phyloP scores from a whole-genome alignment of 2,888 invertebrate genomes.

The Lutraria lutraria region DNA sequence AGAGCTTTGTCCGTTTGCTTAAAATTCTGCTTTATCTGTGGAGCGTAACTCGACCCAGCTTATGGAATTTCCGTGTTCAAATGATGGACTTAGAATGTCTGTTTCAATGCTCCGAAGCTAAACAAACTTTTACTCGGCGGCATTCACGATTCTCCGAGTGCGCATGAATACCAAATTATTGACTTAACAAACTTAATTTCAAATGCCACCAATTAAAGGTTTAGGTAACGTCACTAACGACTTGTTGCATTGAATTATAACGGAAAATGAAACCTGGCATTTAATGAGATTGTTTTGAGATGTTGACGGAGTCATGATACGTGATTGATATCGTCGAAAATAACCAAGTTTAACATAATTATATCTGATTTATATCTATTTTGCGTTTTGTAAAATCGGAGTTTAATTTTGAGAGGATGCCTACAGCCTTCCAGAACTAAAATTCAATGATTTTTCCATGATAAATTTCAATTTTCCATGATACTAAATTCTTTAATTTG shows the following conservation, averaged over 20 bases:
- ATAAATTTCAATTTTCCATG: too few relatives aligned
- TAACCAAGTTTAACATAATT: too few relatives aligned
- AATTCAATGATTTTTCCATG: too few relatives aligned
- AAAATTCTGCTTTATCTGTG: not conserved
- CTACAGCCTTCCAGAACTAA: too few relatives aligned
- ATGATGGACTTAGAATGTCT: not conserved
- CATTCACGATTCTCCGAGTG: not conserved
- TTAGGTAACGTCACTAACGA: not conserved
- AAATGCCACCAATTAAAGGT: slow-evolving; percentile 10
- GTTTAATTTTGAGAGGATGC: too few relatives aligned
- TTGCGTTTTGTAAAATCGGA: too few relatives aligned
- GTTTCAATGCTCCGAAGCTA: not conserved
- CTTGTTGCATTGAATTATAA: not conserved
- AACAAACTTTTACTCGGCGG: not conserved
- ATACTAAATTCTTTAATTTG: too few relatives aligned
- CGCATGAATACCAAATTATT: not conserved
- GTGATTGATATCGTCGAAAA: too few relatives aligned
- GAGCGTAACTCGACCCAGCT: not conserved
- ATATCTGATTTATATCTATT: too few relatives aligned
- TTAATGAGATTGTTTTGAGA: not conserved
- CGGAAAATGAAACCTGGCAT: not conserved
- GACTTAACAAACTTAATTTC: slow-evolving; percentile 12
- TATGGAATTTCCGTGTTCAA: slow-evolving; percentile 18
- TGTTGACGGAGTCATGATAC: too few relatives aligned
- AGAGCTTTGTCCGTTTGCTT: not conserved